Base-by-base conservation (phyloP, 2,888 invertebrate genomes). In the Hymenopus coronatus region DNA sequence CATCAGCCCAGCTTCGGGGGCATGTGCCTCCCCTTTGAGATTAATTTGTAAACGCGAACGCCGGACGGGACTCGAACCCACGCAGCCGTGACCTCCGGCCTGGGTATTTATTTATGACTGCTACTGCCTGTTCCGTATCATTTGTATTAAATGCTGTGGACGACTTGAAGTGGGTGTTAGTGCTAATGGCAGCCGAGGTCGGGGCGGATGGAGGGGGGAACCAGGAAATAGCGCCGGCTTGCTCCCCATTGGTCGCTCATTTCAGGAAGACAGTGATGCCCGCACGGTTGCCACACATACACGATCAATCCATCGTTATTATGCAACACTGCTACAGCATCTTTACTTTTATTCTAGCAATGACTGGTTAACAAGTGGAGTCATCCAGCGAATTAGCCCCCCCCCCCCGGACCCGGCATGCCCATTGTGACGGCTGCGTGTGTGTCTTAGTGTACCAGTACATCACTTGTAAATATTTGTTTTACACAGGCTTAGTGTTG, bases 151-250 rank as follows among this genome's bases (percentile, higher is more conserved):
- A 82, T 87, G 82, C 28, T 33, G 40, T 27, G 28, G 46, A 46
- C 12, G 46, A 46, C 12, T 46, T 70, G 46, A 85, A 85, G 46
- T 87, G 87, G 87, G 87, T 87, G 87, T 87, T 87, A 82, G 87
- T 87, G 87, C 87, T 87, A 87, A 87, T 87, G 82, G 86, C 28
- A 70, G 54, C 20, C 54, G 54, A 70, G 54, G 54, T 70, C 54
- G 54, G 40, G 40, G 25, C 54, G 54, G 54, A 20, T 25, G 3
- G 54, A 70, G 54, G 54, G 84, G 89, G 27, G 89, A 89, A 88
- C 88, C 88, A 89, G 89, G 88, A 90, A 89, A 89, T 89, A 88
- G 88, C 88, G 88, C n/a, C 83, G 82, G 83, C 89, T 88, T 81
- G 88, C 81, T 88, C 82, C 88, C 88, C 88, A 89, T 89, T 89